Evolutionary conservation across 2,888 invertebrate species (phyloP).

Genomic region (Leucoptera coffeella): DNA sequence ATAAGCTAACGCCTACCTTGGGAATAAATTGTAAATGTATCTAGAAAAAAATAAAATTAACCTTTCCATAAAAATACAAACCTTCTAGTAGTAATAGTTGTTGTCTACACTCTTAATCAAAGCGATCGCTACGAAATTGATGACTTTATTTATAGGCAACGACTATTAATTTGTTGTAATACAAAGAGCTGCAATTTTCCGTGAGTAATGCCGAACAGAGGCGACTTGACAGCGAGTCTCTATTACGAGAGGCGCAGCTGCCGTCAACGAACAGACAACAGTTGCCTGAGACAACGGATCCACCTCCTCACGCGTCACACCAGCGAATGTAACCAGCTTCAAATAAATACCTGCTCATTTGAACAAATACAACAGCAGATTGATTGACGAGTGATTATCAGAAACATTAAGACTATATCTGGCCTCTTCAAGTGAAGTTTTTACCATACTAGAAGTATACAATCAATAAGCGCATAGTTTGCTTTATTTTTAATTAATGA

Average conservation of each 20-base stretch:
- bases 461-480: no score
- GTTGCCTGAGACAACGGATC: conserved; percentile 31
- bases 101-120: no score
- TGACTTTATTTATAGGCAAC: conserved; percentile 20
- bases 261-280: conserved; percentile 40
- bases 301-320: conserved; percentile 13
- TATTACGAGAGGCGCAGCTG: conserved; percentile 45
- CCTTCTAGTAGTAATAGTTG: no score
- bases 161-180: conserved; percentile 22
- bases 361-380: not conserved
- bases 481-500: no score
- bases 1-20: no score
- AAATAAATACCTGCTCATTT: not conserved
- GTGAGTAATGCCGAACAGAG: conserved; percentile 31
- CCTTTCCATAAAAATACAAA: no score
- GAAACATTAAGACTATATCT: no score
- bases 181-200: conserved; percentile 23
- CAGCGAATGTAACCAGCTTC: conserved; percentile 11
- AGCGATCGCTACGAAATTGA: conserved; percentile 11
- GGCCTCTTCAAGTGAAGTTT: no score
- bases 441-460: no score
- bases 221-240: conserved; percentile 26
- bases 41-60: no score
- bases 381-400: no score
- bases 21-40: no score